These are phyloP conservation scores for Drosophila mauritiana DNA, from an alignment of 1,140 invertebrate species.

Conservation along the genomic window DNA sequence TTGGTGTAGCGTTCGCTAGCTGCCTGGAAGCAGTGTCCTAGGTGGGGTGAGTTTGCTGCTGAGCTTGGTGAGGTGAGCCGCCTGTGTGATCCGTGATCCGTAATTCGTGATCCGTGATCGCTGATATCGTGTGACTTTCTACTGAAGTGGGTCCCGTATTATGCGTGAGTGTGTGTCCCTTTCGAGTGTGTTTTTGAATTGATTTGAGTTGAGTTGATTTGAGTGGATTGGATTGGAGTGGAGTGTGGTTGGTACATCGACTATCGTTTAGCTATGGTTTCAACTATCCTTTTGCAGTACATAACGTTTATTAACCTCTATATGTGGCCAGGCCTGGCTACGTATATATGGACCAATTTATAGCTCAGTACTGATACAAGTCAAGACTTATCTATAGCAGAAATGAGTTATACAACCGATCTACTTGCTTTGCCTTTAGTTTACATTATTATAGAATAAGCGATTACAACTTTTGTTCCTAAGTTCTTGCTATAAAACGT, in stretches of 20 bases:
- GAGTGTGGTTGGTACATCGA: constrained; percentile 27
- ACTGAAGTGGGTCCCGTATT: constrained; percentile 51
- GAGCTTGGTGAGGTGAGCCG: constrained; percentile 59
- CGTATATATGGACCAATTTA: constrained; percentile 19
- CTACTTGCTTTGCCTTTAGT: neutral
- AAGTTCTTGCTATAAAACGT: neutral
- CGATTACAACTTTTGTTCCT: neutral
- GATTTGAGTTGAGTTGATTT: neutral
- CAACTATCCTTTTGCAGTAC: constrained; percentile 39
- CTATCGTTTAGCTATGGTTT: constrained; percentile 43
- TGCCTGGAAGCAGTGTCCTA: constrained; percentile 79
- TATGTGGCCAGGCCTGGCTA: constrained; percentile 19
- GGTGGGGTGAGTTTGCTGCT: constrained; percentile 79
- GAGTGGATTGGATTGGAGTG: neutral
- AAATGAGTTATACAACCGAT: neutral
- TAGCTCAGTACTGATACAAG: constrained; percentile 11
- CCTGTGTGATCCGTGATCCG: constrained; percentile 13
- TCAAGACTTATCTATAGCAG: neutral
- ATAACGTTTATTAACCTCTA: constrained; percentile 47
- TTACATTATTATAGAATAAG: neutral
- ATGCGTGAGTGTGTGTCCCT: constrained; percentile 16
- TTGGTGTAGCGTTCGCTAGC: constrained; percentile 71
- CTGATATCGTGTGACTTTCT: constrained; percentile 29
- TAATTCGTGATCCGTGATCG: constrained; percentile 13
- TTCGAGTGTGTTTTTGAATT: constrained; percentile 4